A percentile compares a stretch with the other conserved stretches of the same genome.
Evolutionary conservation across 2,113 vertebrate genomes (phyloP).

Genomic region (Barnardius zonarius): DNA sequence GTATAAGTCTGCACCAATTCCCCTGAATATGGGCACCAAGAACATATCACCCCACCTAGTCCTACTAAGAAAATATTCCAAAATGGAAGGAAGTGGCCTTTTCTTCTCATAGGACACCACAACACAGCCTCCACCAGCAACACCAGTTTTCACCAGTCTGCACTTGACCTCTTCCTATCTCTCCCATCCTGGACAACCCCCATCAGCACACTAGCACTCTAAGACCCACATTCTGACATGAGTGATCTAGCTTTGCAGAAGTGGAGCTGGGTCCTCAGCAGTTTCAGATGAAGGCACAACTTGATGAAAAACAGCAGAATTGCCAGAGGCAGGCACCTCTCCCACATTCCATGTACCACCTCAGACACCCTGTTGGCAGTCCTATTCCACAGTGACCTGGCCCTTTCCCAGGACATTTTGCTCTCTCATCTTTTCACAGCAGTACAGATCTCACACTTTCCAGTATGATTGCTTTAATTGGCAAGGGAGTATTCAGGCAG

Average conservation of each 20-base stretch:
- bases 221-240: not conserved
- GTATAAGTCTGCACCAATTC: not conserved
- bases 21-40: not conserved
- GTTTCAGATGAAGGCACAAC: not conserved
- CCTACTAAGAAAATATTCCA: not conserved
- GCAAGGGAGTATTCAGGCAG: not conserved
- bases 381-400: fast-evolving
- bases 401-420: not conserved
- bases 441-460: not conserved
- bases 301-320: not conserved
- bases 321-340: not conserved
- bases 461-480: not conserved
- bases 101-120: not conserved
- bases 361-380: not conserved
- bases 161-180: not conserved
- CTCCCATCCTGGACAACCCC: not conserved
- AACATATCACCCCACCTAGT: not conserved
- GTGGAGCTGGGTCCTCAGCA: not conserved
- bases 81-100: not conserved
- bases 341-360: not conserved
- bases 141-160: not conserved
- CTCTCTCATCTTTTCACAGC: not conserved
- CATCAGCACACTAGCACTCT: not conserved
- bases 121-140: not conserved
- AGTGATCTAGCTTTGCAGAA: not conserved